Evolutionary conservation across 2,113 vertebrate species (phyloP).

Genomic region (Tricholaema leucomelas): DNA sequence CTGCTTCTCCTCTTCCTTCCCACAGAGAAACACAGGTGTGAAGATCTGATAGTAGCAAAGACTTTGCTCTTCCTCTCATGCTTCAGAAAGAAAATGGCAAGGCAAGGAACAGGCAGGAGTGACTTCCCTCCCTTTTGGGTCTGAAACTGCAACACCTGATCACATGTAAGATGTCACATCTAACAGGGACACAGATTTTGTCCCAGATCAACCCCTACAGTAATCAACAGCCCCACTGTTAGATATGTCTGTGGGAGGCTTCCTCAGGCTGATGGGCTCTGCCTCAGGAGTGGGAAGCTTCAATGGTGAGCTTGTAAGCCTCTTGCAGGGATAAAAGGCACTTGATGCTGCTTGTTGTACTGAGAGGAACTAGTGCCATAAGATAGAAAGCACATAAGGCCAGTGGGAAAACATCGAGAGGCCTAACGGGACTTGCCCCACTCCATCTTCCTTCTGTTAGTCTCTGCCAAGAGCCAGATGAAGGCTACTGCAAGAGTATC

Average conservation of each 20-base stretch:
- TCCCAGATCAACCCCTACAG: rapidly evolving
- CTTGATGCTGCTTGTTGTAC: not conserved
- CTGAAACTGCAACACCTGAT: not conserved
- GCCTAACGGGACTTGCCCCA: not conserved
- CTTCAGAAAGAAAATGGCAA: not conserved
- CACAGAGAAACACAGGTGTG: not conserved
- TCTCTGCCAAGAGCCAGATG: not conserved
- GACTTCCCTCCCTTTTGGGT: not conserved
- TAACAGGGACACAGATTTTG: not conserved
- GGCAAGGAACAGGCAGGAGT: not conserved
- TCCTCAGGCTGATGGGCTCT: not conserved
- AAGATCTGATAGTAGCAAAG: not conserved
- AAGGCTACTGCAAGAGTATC: not conserved
- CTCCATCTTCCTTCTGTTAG: not conserved
- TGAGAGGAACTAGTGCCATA: not conserved
- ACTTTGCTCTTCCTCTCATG: not conserved
- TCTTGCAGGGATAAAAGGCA: not conserved
- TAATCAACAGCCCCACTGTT: rapidly evolving
- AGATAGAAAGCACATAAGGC: not conserved
- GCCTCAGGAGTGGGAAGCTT: not conserved
- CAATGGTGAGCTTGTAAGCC: not conserved
- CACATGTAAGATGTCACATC: not conserved
- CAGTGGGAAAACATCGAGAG: not conserved
- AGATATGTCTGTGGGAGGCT: not conserved
- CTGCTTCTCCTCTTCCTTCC: not conserved